phyloP scores from a whole-genome alignment of 2,113 vertebrate genomes.

The Notothenia rossii region DNA sequence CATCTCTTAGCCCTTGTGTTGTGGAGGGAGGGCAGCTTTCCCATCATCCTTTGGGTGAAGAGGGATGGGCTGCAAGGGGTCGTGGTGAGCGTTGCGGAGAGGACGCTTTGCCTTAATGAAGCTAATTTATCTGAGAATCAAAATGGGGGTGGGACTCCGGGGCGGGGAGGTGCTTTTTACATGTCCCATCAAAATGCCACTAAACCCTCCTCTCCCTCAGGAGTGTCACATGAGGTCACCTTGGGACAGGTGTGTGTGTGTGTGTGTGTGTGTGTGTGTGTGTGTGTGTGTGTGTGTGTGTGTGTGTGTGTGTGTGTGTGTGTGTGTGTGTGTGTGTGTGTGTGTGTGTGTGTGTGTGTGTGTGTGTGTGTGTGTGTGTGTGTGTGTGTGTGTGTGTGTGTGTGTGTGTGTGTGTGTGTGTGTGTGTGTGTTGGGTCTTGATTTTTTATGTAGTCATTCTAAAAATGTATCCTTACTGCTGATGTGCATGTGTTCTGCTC shows the following conservation, averaged over 20 bases:
- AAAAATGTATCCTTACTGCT: slow-evolving; percentile 22
- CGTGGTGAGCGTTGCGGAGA: slow-evolving; percentile 54
- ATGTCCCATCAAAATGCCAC: slow-evolving; percentile 79
- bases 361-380: slow-evolving; percentile 21
- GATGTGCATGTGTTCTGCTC: slow-evolving; percentile 1
- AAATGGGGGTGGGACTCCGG: slow-evolving; percentile 56
- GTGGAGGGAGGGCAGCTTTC: slow-evolving; percentile 64
- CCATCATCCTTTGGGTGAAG: slow-evolving; percentile 74
- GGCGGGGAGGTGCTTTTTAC: slow-evolving; percentile 67
- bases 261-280: slow-evolving; percentile 20
- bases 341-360: slow-evolving; percentile 41
- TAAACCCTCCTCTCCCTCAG: slow-evolving; percentile 72
- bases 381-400: neutral
- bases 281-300: slow-evolving; percentile 8
- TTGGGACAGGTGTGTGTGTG: slow-evolving; percentile 71
- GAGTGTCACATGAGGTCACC: slow-evolving; percentile 72
- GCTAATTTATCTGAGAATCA: slow-evolving; percentile 79
- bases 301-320: slow-evolving; percentile 2
- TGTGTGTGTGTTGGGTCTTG: slow-evolving; percentile 1
- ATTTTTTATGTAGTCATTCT: neutral
- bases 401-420: slow-evolving; percentile 8
- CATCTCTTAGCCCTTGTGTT: slow-evolving; percentile 49
- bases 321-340: slow-evolving; percentile 1
- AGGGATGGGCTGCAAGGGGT: slow-evolving; percentile 66
- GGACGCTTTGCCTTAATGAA: slow-evolving; percentile 74